Evolutionary conservation across 2,888 invertebrate species (phyloP).

Genomic region (Pegoplata infirma): DNA sequence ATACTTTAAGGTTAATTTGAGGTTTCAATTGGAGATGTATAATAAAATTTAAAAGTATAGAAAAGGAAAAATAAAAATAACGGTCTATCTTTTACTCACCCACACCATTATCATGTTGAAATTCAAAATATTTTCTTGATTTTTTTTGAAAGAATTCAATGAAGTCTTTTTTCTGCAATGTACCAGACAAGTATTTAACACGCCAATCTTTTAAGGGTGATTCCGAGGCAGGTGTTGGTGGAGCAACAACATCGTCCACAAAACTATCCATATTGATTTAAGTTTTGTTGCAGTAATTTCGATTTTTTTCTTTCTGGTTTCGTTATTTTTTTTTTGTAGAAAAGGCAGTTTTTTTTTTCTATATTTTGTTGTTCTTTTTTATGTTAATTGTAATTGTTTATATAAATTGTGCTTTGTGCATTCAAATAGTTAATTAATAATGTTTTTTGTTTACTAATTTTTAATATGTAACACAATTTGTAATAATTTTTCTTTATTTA

Average conservation of each 20-base stretch:
- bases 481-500: neutral
- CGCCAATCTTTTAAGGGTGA: conserved; percentile 77
- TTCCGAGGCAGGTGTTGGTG: conserved; percentile 66
- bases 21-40: neutral
- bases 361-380: conserved; percentile 8
- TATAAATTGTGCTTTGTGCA: conserved; percentile 35
- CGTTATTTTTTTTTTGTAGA: conserved; percentile 6
- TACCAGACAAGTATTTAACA: conserved; percentile 75
- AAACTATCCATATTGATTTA: conserved; percentile 71
- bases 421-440: conserved; percentile 31
- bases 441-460: neutral
- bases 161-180: conserved; percentile 73
- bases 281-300: conserved; percentile 23
- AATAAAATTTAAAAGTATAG: neutral
- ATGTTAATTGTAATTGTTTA: conserved; percentile 19
- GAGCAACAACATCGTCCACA: conserved; percentile 73
- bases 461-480: conserved; percentile 22
- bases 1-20: conserved; percentile 2
- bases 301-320: too few species aligned
- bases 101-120: conserved; percentile 72
- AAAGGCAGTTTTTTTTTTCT: conserved; percentile 9
- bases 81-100: conserved; percentile 70
- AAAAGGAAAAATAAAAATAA: neutral
- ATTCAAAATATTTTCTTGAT: conserved; percentile 75
- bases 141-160: conserved; percentile 75